Conservation (phyloP, 2,113 vertebrate genomes). For the Microcebus ravelobensis region DNA sequence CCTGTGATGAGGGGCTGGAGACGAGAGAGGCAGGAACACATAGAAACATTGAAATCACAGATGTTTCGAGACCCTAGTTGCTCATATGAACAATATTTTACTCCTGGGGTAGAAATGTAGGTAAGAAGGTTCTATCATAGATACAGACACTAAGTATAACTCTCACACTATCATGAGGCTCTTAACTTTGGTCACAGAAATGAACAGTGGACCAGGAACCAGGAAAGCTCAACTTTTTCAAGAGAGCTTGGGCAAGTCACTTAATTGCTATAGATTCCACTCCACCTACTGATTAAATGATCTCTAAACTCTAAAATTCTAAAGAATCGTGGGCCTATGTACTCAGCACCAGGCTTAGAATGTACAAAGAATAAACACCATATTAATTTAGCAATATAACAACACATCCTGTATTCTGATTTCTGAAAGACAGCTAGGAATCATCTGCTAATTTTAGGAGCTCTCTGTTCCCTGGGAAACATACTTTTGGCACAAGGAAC, state of each 20-base stretch:
- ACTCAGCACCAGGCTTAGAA: neutral
- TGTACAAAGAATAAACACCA: neutral
- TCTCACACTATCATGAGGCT: neutral
- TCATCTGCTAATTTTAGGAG: constrained; percentile 53
- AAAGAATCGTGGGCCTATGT: neutral
- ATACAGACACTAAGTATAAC: neutral
- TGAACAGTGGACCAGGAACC: neutral
- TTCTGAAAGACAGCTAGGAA: constrained; percentile 12
- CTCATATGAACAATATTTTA: neutral
- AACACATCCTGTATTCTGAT: neutral
- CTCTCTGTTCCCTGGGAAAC: constrained; percentile 55
- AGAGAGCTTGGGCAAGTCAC: constrained; percentile 25
- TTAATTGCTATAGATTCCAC: neutral
- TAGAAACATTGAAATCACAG: neutral
- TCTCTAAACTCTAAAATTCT: neutral
- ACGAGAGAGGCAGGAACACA: neutral
- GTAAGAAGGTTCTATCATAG: neutral
- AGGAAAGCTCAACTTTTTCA: neutral
- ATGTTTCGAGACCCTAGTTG: neutral
- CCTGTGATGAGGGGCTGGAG: neutral
- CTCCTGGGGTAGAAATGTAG: neutral
- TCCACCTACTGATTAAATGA: neutral
- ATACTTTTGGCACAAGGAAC: constrained; percentile 48
- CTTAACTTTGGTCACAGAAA: neutral
- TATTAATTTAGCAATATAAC: neutral